Conservation (phyloP, 2,797 vertebrate species). For the Coranthus polyacanthus region DNA sequence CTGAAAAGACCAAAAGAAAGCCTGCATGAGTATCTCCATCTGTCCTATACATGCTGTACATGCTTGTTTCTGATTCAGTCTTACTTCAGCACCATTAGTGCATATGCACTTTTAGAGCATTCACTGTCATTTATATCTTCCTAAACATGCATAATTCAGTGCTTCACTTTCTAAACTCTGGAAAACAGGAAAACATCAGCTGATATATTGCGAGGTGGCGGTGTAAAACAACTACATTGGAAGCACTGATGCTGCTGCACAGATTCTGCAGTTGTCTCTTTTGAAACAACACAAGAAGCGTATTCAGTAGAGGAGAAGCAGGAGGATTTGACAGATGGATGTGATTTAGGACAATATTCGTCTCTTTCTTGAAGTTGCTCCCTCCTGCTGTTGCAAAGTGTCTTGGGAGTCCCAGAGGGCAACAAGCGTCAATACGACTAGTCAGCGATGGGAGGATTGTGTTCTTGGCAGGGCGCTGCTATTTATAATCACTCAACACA, state of each 20-base stretch:
- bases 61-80: slow-evolving; percentile 12
- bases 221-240: slow-evolving; percentile 33
- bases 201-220: slow-evolving; percentile 16
- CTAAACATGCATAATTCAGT: slow-evolving; percentile 64
- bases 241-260: slow-evolving; percentile 25
- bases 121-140: slow-evolving; percentile 42
- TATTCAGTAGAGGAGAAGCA: slow-evolving; percentile 54
- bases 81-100: slow-evolving; percentile 25
- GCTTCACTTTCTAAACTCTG: slow-evolving; percentile 32
- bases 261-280: slow-evolving; percentile 41
- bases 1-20: slow-evolving; percentile 12
- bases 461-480: slow-evolving; percentile 73
- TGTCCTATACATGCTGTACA: slow-evolving; percentile 2
- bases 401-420: slow-evolving; percentile 70
- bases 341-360: slow-evolving; percentile 72
- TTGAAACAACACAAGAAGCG: slow-evolving; percentile 48
- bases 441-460: slow-evolving; percentile 77
- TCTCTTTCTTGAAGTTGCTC: slow-evolving; percentile 66
- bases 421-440: slow-evolving; percentile 71
- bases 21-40: no score
- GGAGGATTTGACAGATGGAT: slow-evolving; percentile 70
- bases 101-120: slow-evolving; percentile 29
- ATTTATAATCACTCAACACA: slow-evolving; percentile 83
- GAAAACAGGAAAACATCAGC: slow-evolving; percentile 35
- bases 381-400: slow-evolving; percentile 61